These are phyloP conservation scores for Leucoraja erinaceus DNA, from an alignment of 2,113 vertebrate genomes.

Conservation along the genomic window DNA sequence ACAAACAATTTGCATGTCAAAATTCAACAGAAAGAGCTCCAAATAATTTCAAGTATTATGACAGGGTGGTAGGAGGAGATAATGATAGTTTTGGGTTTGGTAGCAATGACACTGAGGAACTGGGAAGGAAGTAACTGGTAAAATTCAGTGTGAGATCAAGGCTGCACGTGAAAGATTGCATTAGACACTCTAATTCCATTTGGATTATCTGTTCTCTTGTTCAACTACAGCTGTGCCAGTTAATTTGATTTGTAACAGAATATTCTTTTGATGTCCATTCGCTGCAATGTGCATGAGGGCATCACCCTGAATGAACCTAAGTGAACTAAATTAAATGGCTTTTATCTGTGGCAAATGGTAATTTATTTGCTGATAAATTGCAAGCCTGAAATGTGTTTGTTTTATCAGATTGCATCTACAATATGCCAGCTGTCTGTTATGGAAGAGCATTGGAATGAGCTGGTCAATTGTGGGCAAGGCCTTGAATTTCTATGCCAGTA, in stretches of 20 bases:
- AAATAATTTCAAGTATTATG: neutral
- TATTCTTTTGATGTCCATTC: conserved; percentile 15
- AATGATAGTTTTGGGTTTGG: neutral
- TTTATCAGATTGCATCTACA: neutral
- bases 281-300: neutral
- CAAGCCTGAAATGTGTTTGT: neutral
- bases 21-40: neutral
- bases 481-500: neutral
- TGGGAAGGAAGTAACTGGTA: neutral
- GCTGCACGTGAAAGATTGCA: neutral
- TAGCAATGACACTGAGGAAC: conserved; percentile 3
- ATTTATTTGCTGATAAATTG: neutral
- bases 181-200: neutral
- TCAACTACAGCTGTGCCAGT: neutral
- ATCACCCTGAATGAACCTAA: conserved; percentile 14
- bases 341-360: conserved; percentile 16
- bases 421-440: neutral
- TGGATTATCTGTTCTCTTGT: neutral
- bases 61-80: neutral
- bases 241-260: neutral
- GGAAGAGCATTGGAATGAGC: neutral
- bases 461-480: neutral
- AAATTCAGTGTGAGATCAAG: neutral
- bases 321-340: neutral
- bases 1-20: neutral